phyloP scores from a whole-genome alignment of 2,113 vertebrate species.

The Psilopsiagon aymara region DNA sequence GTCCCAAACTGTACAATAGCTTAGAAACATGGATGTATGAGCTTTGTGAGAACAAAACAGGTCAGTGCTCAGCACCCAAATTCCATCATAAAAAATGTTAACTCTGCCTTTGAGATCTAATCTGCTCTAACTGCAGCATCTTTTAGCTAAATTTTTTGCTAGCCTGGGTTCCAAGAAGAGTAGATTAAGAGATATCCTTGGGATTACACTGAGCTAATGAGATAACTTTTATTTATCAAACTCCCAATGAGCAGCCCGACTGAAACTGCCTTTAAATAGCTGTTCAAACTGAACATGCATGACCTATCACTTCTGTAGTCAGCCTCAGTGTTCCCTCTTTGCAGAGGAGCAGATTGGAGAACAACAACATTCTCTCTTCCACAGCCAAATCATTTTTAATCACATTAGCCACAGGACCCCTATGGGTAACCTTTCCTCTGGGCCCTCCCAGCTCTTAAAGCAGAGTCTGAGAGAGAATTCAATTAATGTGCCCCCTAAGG shows the following conservation, averaged over 20 bases:
- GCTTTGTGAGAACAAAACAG: background rate
- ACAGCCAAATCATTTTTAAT: constrained; percentile 49
- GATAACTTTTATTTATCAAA: constrained; percentile 33
- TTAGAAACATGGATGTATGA: fast-evolving
- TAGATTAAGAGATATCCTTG: background rate
- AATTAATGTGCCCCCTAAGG: constrained; percentile 47
- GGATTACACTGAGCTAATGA: background rate
- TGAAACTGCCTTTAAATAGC: background rate
- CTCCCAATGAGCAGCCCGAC: background rate
- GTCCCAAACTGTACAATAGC: background rate
- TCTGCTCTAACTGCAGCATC: background rate
- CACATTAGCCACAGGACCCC: background rate
- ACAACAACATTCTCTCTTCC: background rate
- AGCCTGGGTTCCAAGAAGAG: background rate
- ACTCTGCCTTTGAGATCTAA: background rate
- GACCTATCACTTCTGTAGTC: background rate
- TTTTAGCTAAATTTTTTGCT: background rate
- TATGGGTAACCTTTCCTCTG: constrained; percentile 7
- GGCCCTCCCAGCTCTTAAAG: constrained; percentile 3
- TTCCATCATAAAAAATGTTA: background rate
- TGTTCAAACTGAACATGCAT: background rate
- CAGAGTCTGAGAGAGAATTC: constrained; percentile 56
- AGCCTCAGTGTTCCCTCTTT: background rate
- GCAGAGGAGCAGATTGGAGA: background rate
- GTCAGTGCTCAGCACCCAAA: background rate